Percentiles rank a stretch among this genome's conserved stretches.
phyloP scores from a whole-genome alignment of 2,888 invertebrate species.

The Trichopoda pennipes region DNA sequence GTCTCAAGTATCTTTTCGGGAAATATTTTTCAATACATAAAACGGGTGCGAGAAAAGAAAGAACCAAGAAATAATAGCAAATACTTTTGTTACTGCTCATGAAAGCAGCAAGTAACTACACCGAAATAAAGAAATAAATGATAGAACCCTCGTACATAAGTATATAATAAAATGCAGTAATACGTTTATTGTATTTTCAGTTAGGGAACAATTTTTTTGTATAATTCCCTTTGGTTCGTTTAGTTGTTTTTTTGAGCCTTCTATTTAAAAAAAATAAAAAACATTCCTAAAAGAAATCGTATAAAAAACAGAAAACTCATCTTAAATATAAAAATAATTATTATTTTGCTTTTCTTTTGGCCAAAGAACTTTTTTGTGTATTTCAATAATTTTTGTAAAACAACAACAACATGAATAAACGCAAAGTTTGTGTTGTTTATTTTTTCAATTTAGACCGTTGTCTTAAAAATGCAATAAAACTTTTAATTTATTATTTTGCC shows the following conservation, averaged over 20 bases:
- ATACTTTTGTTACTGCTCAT: constrained; percentile 25
- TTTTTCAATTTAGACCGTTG: neutral
- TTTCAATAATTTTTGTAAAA: constrained; percentile 21
- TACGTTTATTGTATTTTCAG: constrained; percentile 58
- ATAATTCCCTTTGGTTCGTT: constrained; percentile 22
- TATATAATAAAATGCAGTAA: neutral
- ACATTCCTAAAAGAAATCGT: constrained; percentile 20
- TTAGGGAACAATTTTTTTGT: constrained; percentile 56
- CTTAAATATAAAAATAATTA: constrained; percentile 17
- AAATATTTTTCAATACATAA: constrained; percentile 65
- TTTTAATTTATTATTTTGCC: neutral
- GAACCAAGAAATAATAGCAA: constrained; percentile 3
- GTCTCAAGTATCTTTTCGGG: constrained; percentile 59
- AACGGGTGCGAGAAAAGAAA: neutral
- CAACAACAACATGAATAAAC: constrained; percentile 6
- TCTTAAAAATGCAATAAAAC: neutral
- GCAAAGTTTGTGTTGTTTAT: too few species aligned
- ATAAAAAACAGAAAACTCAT: neutral
- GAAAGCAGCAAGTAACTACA: constrained; percentile 19
- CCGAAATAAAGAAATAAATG: constrained; percentile 44
- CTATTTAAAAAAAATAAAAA: constrained; percentile 54
- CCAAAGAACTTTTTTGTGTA: constrained; percentile 25
- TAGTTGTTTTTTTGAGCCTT: constrained; percentile 7
- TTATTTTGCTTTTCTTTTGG: constrained; percentile 23
- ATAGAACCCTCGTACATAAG: constrained; percentile 44